These are phyloP conservation scores for Perca flavescens DNA, from an alignment of 2,113 vertebrate species.

Conservation along the genomic window DNA sequence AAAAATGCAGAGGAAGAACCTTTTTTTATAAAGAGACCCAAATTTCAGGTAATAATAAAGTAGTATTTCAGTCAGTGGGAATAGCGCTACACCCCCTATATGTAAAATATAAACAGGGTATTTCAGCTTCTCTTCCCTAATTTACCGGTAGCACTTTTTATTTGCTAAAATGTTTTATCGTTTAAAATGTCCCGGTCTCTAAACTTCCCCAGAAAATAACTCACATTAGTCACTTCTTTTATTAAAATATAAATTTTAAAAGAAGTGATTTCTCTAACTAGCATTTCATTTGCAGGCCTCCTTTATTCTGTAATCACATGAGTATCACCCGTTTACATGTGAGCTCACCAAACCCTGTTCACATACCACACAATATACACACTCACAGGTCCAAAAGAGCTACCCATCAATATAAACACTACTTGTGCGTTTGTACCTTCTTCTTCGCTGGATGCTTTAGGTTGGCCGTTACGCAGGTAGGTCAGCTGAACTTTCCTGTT, in stretches of 20 bases:
- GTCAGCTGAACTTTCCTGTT: constrained; percentile 98
- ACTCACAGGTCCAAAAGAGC: not conserved
- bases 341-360: too few relatives aligned
- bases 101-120: too few relatives aligned
- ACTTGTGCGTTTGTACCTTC: constrained; percentile 87
- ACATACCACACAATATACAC: not conserved
- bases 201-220: not conserved
- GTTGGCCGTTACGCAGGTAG: constrained; percentile 92
- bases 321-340: not conserved
- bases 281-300: not conserved
- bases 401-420: not conserved
- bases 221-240: not conserved
- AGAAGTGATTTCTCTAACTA: not conserved
- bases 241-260: not conserved
- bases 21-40: too few relatives aligned
- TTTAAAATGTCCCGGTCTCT: too few relatives aligned
- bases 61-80: too few relatives aligned
- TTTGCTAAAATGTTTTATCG: too few relatives aligned
- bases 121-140: too few relatives aligned
- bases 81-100: too few relatives aligned
- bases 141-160: too few relatives aligned
- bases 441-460: constrained; percentile 93
- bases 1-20: not conserved
- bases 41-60: too few relatives aligned
- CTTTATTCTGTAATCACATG: not conserved